Evolutionary conservation across 2,797 vertebrate genomes (phyloP).

Genomic region (Sternarchorhynchus goeldii): DNA sequence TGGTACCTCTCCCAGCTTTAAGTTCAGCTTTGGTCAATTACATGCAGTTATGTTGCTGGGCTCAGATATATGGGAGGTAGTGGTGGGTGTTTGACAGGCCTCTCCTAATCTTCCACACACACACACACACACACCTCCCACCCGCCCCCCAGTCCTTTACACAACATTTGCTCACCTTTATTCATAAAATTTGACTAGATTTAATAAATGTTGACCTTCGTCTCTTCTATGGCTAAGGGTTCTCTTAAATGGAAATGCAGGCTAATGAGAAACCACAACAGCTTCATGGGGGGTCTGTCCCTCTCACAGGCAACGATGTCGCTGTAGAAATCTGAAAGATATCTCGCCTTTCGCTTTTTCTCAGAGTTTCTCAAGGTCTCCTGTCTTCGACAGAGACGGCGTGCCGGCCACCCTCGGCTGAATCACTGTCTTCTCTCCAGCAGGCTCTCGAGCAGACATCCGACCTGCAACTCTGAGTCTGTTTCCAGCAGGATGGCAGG

Average conservation of each 20-base stretch:
- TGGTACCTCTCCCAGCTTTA: background rate
- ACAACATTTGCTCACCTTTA: slow-evolving; percentile 8
- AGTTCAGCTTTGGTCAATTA: slow-evolving; percentile 9
- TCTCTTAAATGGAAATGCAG: slow-evolving; percentile 26
- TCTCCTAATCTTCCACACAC: slow-evolving; percentile 2
- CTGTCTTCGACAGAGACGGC: slow-evolving; percentile 43
- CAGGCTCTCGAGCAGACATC: slow-evolving; percentile 48
- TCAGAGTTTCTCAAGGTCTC: slow-evolving; percentile 45
- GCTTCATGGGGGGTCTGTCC: slow-evolving; percentile 21
- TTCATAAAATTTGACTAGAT: slow-evolving; percentile 23
- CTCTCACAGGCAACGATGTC: slow-evolving; percentile 31
- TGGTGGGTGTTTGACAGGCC: background rate
- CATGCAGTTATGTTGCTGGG: background rate
- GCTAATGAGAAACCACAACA: slow-evolving; percentile 33
- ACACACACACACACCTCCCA: too few relatives aligned
- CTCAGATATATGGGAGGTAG: slow-evolving; percentile 9
- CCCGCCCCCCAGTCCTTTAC: background rate
- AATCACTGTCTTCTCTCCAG: slow-evolving; percentile 61
- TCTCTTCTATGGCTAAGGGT: background rate
- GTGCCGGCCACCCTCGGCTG: slow-evolving; percentile 50
- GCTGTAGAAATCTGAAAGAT: slow-evolving; percentile 13
- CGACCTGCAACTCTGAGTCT: slow-evolving; percentile 54
- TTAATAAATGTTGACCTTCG: slow-evolving; percentile 26
- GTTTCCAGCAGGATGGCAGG: slow-evolving; percentile 33
- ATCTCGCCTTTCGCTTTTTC: slow-evolving; percentile 20